A percentile compares a stretch with the other conserved stretches of the same genome.
Evolutionary conservation across 2,888 invertebrate genomes (phyloP).

Genomic region (Philereme vetulata): DNA sequence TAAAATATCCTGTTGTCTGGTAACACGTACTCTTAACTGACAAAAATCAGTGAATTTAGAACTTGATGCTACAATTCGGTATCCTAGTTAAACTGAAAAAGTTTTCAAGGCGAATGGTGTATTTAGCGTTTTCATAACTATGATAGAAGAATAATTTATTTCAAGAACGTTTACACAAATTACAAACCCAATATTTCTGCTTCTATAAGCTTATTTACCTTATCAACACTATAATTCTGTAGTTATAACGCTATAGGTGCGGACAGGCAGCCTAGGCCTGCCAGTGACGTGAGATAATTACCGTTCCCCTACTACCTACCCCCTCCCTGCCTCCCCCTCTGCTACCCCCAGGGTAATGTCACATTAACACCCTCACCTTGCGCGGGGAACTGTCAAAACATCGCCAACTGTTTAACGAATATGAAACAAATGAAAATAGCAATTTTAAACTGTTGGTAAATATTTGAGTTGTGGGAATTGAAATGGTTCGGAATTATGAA

Average conservation of each 20-base stretch:
- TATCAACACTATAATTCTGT: conserved; percentile 38
- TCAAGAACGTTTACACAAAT: not conserved
- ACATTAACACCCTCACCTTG: conserved; percentile 78
- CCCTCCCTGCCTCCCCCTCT: conserved; percentile 27
- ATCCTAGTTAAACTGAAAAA: too few species aligned
- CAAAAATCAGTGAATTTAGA: too few species aligned
- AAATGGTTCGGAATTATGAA: not conserved
- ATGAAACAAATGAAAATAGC: conserved; percentile 41
- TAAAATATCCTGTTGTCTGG: too few species aligned
- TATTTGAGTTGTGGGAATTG: conserved; percentile 7
- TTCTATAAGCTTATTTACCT: conserved; percentile 16
- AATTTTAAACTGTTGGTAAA: conserved; percentile 24
- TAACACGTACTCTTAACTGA: too few species aligned
- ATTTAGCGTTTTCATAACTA: too few species aligned
- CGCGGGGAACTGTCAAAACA: conserved; percentile 76
- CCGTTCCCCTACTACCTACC: conserved; percentile 54
- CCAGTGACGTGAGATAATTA: conserved; percentile 81
- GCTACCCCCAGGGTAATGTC: conserved; percentile 66
- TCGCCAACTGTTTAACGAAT: conserved; percentile 68
- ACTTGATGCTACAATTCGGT: too few species aligned
- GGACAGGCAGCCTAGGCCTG: conserved; percentile 77
- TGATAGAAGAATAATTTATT: too few species aligned
- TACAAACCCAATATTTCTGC: not conserved
- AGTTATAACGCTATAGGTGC: conserved; percentile 60
- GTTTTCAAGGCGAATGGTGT: too few species aligned